Base-by-base conservation (phyloP, 2,113 vertebrate genomes). In the Pavo muticus region DNA sequence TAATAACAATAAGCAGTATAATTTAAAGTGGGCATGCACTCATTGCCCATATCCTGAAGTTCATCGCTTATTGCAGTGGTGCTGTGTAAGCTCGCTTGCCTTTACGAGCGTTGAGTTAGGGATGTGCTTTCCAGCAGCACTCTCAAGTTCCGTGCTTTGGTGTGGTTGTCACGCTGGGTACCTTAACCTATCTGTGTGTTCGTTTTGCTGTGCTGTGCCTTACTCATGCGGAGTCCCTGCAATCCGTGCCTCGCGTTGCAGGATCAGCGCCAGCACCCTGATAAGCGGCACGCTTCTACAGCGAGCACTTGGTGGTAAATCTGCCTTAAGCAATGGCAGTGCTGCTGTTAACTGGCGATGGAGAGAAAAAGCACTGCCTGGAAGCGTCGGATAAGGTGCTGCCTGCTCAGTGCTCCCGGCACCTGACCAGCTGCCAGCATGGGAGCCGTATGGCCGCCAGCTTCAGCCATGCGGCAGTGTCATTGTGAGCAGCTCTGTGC, bases 291-390 rank as follows among this genome's bases (percentile, higher is more conserved):
- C 7, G 5, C 5, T 35, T 48, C 32, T 3, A 6, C 10, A 30
- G 40, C 2, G 17, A 25, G 39, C 8, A 29, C 45, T 25, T n/a
- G 60, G 47, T 37, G 40, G 87, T 67, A 76, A 79, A 21, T 73
- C 35, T 17, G 20, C 6, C 1, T 0, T 0, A 2, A 54, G 39
- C 44, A 4, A 14, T 4, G 65, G 3, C 11, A 80, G 19, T 44
- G 54, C 57, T 72, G 44, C 47, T 69, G 0, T 4, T 39, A 18
- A 27, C 4, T 24, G 44, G 15, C 6, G 7, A 5, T 23, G 64
- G 27, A 25, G 61, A 70, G 9, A 10, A 8, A 44, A 40, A n/a
- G 10, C 4, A 1, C 8, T 23, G 52, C 44, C 30, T 37, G 47
- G 14, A 14, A 21, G 14, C 13, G 1, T 7, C 8, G 23, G 48